phyloP scores from a whole-genome alignment of 2,888 invertebrate species.

The Epiblema foenella region DNA sequence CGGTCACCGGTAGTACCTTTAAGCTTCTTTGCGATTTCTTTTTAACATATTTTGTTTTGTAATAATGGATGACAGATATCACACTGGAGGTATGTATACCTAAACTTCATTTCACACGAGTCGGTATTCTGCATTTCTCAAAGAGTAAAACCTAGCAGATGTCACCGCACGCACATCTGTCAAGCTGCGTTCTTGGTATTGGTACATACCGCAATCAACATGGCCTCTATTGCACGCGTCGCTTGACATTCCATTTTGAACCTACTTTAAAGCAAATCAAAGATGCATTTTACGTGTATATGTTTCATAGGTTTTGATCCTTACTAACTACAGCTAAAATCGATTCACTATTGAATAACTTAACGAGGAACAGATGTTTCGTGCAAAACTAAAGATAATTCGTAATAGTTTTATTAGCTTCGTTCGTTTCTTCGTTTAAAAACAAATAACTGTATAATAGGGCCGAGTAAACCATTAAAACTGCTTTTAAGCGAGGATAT shows the following conservation, averaged over 20 bases:
- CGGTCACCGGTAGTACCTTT: too few species aligned
- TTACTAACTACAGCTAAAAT: background rate
- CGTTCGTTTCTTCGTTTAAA: background rate
- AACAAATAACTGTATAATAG: background rate
- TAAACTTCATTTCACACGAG: background rate
- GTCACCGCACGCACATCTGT: conserved; percentile 26
- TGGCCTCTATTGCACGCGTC: background rate
- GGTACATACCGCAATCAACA: background rate
- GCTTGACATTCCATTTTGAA: background rate
- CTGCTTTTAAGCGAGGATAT: background rate
- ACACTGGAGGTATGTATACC: background rate
- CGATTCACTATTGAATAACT: conserved; percentile 9
- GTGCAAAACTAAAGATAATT: background rate
- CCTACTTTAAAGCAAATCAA: accelerated
- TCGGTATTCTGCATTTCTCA: background rate
- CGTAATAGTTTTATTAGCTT: conserved; percentile 9
- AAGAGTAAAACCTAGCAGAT: conserved; percentile 20
- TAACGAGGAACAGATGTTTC: conserved; percentile 20
- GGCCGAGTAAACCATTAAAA: background rate
- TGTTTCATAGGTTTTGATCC: background rate
- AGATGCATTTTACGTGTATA: background rate
- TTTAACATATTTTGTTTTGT: too few species aligned
- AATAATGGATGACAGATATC: too few species aligned
- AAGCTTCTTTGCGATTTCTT: too few species aligned
- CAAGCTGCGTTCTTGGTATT: conserved; percentile 16